Base-by-base conservation (phyloP, 2,888 invertebrate genomes). In the Drymonia ruficornis region DNA sequence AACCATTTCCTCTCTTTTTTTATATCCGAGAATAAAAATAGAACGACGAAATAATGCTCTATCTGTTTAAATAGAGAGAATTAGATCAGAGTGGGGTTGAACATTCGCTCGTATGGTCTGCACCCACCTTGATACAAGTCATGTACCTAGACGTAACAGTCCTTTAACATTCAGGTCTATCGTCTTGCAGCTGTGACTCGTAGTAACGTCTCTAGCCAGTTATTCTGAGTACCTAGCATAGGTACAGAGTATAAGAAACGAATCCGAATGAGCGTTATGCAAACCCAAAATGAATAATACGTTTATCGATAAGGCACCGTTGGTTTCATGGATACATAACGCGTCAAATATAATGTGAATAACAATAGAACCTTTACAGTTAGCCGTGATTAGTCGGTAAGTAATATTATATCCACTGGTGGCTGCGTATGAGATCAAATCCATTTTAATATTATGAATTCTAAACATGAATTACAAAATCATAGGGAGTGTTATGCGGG, bases 381-480 rank as follows among this genome's bases (percentile, higher is more conserved):
- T 64, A 56, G 58, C 55, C 56, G 62, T 66, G 52, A 65, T 70
- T 70, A 71, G 62, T 72, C 65, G 59, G 70, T 73, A 68, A 68
- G 68, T 67, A 67, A 72, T 80, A 80, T 76, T 79, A 81, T 78
- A 80, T 87, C 85, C 89, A 90, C 86, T 90, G 89, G 89, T 86
- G 87, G 88, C 83, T 84, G 86, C 78, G 78, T 79, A 87, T 90
- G 91, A 91, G 91, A 91, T 91, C 91, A 91, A 89, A 89, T 86
- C 83, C 86, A 86, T 81, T 82, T 74, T 72, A 72, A 72, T 66
- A 68, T 70, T 67, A 68, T 66, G 66, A 70, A 55, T 65, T 64
- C 61, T 60, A 61, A 61, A 65, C 59, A 65, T 67, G 71, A 67
- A 67, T 50, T 65, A 67, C 23, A 59, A 59, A 67, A 65, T 57